Evolutionary conservation across 2,888 invertebrate genomes (phyloP).

Genomic region (Plagodis dolabraria): DNA sequence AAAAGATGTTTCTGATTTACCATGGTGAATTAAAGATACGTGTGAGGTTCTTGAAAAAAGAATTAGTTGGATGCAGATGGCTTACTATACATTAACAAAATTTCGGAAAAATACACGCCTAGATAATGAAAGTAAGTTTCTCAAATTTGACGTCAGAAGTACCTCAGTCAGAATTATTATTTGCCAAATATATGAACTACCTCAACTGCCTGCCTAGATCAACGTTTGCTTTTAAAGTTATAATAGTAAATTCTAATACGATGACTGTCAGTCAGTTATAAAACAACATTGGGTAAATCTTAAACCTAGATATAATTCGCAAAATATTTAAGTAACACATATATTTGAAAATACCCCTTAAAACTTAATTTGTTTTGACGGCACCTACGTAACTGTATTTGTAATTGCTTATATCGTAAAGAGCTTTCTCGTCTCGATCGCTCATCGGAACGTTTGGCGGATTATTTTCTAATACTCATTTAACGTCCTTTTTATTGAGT

Average conservation of each 20-base stretch:
- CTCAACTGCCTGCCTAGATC: no score
- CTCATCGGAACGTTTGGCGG: slow-evolving; percentile 62
- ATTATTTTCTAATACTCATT: slow-evolving; percentile 79
- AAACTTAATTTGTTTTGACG: slow-evolving; percentile 16
- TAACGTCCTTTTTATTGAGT: slow-evolving; percentile 84
- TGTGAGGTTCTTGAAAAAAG: slow-evolving; percentile 35
- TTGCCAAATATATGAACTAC: no score
- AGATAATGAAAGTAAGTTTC: neutral
- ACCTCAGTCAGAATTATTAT: no score
- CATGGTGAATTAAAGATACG: slow-evolving; percentile 61
- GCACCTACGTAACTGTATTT: slow-evolving; percentile 19
- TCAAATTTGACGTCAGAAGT: no score
- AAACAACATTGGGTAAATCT: no score
- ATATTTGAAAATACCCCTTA: neutral
- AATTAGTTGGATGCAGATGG: slow-evolving; percentile 23
- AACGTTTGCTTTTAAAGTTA: no score
- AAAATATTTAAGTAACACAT: no score
- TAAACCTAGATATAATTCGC: no score
- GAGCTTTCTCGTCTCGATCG: slow-evolving; percentile 40
- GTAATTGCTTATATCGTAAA: slow-evolving; percentile 63
- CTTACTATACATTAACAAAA: slow-evolving; percentile 8
- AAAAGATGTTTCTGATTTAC: slow-evolving; percentile 64
- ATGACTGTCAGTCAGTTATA: no score
- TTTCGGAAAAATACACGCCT: neutral
- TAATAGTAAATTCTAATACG: no score